These are phyloP conservation scores for Gobiocypris rarus DNA, from an alignment of 2,113 vertebrate genomes.

Conservation along the genomic window DNA sequence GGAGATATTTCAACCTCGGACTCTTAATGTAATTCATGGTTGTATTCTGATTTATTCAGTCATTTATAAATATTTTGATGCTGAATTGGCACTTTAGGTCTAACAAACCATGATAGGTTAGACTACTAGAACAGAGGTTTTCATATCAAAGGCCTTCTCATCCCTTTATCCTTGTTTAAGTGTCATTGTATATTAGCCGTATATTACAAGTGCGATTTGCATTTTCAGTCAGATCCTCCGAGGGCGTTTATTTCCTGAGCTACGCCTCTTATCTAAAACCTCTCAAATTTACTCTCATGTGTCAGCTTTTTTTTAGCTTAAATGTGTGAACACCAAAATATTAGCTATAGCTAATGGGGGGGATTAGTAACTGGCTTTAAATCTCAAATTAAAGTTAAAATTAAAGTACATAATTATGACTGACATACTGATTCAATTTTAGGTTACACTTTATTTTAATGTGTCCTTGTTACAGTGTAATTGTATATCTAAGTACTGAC, in stretches of 20 bases:
- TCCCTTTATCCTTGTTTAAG: background rate
- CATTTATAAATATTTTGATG: background rate
- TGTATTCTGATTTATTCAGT: background rate
- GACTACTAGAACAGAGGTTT: background rate
- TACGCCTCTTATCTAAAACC: constrained; percentile 13
- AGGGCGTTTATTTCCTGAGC: constrained; percentile 30
- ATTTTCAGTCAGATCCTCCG: constrained; percentile 8
- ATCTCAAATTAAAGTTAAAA: background rate
- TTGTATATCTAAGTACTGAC: no score
- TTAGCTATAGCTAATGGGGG: background rate
- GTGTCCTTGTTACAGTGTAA: no score
- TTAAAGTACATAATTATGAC: background rate
- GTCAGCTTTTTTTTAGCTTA: background rate
- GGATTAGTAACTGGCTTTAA: background rate
- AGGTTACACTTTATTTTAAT: no score
- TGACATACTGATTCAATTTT: no score
- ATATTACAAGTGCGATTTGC: background rate
- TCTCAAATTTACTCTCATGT: background rate
- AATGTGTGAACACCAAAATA: background rate
- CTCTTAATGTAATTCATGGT: background rate
- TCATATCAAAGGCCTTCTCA: background rate
- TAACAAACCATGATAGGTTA: background rate
- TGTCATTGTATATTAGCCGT: background rate
- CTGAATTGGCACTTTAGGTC: background rate
- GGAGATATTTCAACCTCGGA: background rate